Evolutionary conservation across 2,113 vertebrate genomes (phyloP), one percentile per base, ranked within the genome.

Genomic region (Pomatostomus ruficeps): DNA sequence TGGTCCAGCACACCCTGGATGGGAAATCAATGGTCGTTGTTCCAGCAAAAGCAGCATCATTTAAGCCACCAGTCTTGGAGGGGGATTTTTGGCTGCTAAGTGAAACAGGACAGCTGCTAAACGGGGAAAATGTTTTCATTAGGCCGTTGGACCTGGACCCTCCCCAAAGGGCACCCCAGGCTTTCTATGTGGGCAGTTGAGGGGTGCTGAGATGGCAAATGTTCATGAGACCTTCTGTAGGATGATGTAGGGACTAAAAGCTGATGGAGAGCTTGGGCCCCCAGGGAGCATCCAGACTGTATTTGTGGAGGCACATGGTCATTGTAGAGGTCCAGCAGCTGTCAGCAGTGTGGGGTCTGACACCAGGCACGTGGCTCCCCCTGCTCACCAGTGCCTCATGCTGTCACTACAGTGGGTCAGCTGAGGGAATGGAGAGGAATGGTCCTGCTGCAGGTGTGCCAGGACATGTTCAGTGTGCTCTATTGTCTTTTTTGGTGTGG

Each of bases 331-430:
- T 17, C 31, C 48, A 33, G 84, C 45, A 46, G 31, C 24, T 26
- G 28, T 3, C 45, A 24, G 73, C 29, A 16, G 31, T 1, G 7
- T 1, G 16, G 3, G 2, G 24, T 57, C 52, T 48, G 5, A 6
- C 42, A 40, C 4, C 4, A 2, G 46, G 16, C 6, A 17, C 2
- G 3, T 6, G 14, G 31, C 6, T 43, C 31, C 67, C 62, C 31
- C 77, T 55, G 79, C 75, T 33, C 16, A 0, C 38, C 9, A 5
- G 38, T 4, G 1, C 31, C 49, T 20, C 1, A 0, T 16, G 51
- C 26, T 3, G 8, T n/a, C 58, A 12, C 85, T 73, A 83, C 74
- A 77, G 14, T 0, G 14, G 57, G 46, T 55, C 42, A 31, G 66
- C 55, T 2, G 9, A 66, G 66, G 46, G 0, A 10, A 57, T 10